phyloP scores from a whole-genome alignment of 2,888 invertebrate species.

The Drosophila macrospina region DNA sequence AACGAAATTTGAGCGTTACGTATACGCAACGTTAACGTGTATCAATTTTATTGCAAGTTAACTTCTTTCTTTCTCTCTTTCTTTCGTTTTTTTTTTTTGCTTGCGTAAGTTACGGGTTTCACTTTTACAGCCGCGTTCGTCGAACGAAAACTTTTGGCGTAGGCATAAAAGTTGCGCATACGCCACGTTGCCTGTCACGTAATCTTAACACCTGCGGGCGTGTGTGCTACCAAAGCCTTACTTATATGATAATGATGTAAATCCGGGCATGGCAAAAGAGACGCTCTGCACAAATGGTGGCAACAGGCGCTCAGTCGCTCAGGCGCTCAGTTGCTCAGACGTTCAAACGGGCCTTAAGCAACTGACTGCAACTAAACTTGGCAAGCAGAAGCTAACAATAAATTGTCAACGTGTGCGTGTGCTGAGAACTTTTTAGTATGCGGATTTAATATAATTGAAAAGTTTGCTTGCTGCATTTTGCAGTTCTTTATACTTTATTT shows the following conservation, averaged over 20 bases:
- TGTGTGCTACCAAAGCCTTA: conserved; percentile 9
- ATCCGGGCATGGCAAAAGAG: conserved; percentile 33
- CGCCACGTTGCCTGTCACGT: conserved; percentile 50
- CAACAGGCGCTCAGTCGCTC: conserved; percentile 17
- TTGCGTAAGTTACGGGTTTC: conserved; percentile 10
- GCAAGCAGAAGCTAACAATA: conserved; percentile 46
- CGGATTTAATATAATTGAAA: conserved; percentile 79
- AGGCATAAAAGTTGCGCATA: conserved; percentile 63
- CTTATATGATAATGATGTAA: conserved; percentile 56
- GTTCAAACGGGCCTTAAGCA: conserved; percentile 15
- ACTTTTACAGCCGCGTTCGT: conserved; percentile 27
- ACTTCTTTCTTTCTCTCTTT: neutral
- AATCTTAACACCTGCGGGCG: conserved; percentile 56
- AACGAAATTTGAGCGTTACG: conserved; percentile 24
- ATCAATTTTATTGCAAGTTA: conserved; percentile 15
- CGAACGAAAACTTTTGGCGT: conserved; percentile 51
- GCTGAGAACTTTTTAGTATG: conserved; percentile 54
- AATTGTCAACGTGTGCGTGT: conserved; percentile 76
- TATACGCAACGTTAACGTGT: conserved; percentile 9
- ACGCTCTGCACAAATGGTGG: conserved; percentile 60
- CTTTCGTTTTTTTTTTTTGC: too few species aligned
- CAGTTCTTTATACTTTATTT: conserved; percentile 24
- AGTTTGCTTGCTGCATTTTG: conserved; percentile 53
- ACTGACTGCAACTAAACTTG: conserved; percentile 41
- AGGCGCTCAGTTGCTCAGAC: too few species aligned